Evolutionary conservation across 2,113 vertebrate species (phyloP), one percentile per base, ranked within the genome.

Genomic region (Oreochromis spilurus): DNA sequence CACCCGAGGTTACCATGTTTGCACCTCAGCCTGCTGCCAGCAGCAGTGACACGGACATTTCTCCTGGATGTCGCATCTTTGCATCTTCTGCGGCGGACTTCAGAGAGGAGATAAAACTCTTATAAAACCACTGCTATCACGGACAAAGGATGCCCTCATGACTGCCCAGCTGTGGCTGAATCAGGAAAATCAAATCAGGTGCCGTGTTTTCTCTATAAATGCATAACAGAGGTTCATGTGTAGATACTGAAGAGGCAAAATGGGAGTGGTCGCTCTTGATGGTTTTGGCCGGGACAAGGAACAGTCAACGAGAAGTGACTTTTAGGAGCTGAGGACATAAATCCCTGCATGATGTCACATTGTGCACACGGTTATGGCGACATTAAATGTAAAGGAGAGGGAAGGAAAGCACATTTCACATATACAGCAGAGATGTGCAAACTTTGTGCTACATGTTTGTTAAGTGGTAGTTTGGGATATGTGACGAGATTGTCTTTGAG

Each of bases 21-120:
- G 84, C 70, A 26, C 93, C 88, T 91, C 88, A 80, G 87, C 90
- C 88, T 43, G 79, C 90, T 29, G 70, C 92, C 80, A 78, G 90
- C 84, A 72, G 91, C 94, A 94, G 91, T 82, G 94, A 95, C 89
- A 93, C 93, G 95, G 95, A 96, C 94, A 93, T 86, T 92, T 91
- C 93, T 91, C 93, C 91, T 87, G 93, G 93, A 94, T 89, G 90
- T 81, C 19, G 88, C 86, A 54, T 84, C 87, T 90, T 93, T 84
- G 87, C 86, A 81, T 92, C 82, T 79, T 92, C 83, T 57, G 88
- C 67, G 77, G 93, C 34, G 38, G 79, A 84, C 89, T 92, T 82
- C 90, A 72, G 85, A 85, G 70, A 91, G 77, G 87, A 87, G 86
- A 85, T 70, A 43, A 81, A 65, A 67, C 87, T 87, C 50, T 86